Evolutionary conservation across 1,140 invertebrate species (phyloP), one percentile per base, ranked within the genome.

Genomic region (Lepidurus packardi): DNA sequence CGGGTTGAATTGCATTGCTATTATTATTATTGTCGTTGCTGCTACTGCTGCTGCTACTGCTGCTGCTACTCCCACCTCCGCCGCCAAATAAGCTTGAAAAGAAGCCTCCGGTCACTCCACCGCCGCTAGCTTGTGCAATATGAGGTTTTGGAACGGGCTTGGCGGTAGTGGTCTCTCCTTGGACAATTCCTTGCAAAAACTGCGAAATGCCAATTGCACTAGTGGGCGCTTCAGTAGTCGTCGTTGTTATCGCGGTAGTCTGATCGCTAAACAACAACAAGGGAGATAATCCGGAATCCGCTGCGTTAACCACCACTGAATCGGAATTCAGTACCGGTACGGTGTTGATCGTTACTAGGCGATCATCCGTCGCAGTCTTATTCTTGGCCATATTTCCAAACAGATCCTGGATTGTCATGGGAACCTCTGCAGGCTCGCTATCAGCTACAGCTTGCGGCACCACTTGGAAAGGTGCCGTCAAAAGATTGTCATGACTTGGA

Each of bases 331-430:
- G 45, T 10, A 47, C 45, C 53, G 53, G 13, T 65, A 11, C 53
- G 53, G 53, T n/a, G 53, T 21, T 16, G 21, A 65, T 21, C 7
- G 9, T n/a, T 65, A 65, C 13, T 21, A 65, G 13, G 7, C 53
- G 53, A 21, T 65, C 53, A n/a, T 21, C 53, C 6, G 21, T 7
- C 6, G 21, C 13, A 9, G 53, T 65, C 8, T 65, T 65, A 21
- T 65, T 65, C 53, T 65, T 65, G 53, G 21, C 53, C 53, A 65
- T 65, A 21, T 65, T 65, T 13, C 53, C 53, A 21, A 65, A 65
- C 53, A 65, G 21, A 16, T 65, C 53, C 13, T 65, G 53, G 53
- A 65, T 13, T 7, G 8, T 65, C 53, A 65, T 9, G 9, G 53
- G 16, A 16, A 21, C 16, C 16, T n/a, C 13, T 7, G 53, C 6